Evolutionary conservation across 1,140 invertebrate species (phyloP), one percentile per base, ranked within the genome.

Genomic region (Periplaneta americana): DNA sequence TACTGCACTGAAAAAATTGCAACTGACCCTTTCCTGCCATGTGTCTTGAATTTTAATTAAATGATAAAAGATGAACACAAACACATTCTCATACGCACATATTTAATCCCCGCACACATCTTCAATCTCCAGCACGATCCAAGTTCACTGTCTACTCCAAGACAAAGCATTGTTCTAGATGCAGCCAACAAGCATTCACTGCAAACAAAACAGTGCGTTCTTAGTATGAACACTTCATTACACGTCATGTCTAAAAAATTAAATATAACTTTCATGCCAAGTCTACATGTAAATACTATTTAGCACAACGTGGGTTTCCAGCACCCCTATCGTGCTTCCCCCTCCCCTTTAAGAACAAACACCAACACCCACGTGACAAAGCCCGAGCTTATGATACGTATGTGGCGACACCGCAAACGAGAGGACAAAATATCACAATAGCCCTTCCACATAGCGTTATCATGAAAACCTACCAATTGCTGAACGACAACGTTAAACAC

Each of bases 291-390:
- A 35, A 34, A 18, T 4, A 37, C 18, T 22, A 13, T 31, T 48
- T n/a, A n/a, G 48, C 28, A 75, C 34, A 34, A 28, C 33, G 35
- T n/a, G 36, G n/a, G 22, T 22, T 33, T 35, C 66, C 35, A 15
- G 66, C 17, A 75, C 66, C 8, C 66, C 66, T 32, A 32, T 34
- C 31, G 66, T 22, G 80, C 66, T 66, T 75, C 33, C 35, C 66
- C 34, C 34, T 34, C 80, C 74, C 80, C 10, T 28, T 31, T 4
- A 5, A 28, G 31, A 31, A 35, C 48, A 66, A 66, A 66, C 48
- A 66, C 48, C 18, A 36, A 78, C 80, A 48, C 80, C 80, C 80
- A 80, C 80, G 80, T 80, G 80, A 80, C 80, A 75, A 80, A 75
- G 80, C 80, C 80, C 80, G 48, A 75, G 48, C 80, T 35, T 66